Evolutionary conservation across 30 jellyfish, hydroid and myxozoan genomes (phyloP).

Genomic region (Mastigias papua): DNA sequence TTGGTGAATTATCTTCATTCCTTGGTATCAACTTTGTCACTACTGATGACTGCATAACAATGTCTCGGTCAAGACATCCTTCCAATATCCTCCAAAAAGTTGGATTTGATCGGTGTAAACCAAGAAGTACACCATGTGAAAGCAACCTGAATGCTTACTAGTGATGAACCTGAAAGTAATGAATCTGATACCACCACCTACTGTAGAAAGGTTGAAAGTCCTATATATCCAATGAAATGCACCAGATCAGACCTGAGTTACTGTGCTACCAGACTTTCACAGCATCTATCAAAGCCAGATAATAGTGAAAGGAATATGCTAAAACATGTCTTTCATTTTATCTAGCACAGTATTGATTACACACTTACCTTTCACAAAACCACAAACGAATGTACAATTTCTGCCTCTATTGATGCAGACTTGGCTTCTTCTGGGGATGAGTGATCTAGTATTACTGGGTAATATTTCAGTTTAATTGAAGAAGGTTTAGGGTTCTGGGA

Average conservation of each 20-base stretch:
- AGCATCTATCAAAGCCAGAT: slow-evolving; percentile 48
- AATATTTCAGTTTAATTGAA: slow-evolving; percentile 31
- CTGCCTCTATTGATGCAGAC: slow-evolving; percentile 70
- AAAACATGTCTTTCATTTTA: slow-evolving; percentile 48
- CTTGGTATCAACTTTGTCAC: slow-evolving; percentile 64
- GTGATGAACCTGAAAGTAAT: slow-evolving; percentile 21
- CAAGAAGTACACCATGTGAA: slow-evolving; percentile 66
- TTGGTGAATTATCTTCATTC: slow-evolving; percentile 68
- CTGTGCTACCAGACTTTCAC: slow-evolving; percentile 59
- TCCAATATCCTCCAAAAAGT: slow-evolving; percentile 28
- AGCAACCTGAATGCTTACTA: slow-evolving; percentile 26
- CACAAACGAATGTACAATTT: slow-evolving; percentile 22
- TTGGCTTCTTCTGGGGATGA: slow-evolving; percentile 74
- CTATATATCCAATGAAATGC: slow-evolving; percentile 58
- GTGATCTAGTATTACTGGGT: slow-evolving; percentile 63
- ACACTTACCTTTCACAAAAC: slow-evolving; percentile 36
- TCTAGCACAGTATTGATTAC: slow-evolving; percentile 54
- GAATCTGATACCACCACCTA: slow-evolving; percentile 36
- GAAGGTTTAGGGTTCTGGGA: too few species aligned
- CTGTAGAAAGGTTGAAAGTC: slow-evolving; percentile 56
- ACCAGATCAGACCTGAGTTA: slow-evolving; percentile 60
- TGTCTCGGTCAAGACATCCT: slow-evolving; percentile 46
- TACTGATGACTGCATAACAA: slow-evolving; percentile 42
- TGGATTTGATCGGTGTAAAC: slow-evolving; percentile 56
- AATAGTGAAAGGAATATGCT: slow-evolving; percentile 14